Percentiles rank a stretch among this genome's conserved stretches.
These are phyloP conservation scores for Mesorhabditis spiculigera DNA, from an alignment of 2,888 invertebrate genomes.

Conservation along the genomic window DNA sequence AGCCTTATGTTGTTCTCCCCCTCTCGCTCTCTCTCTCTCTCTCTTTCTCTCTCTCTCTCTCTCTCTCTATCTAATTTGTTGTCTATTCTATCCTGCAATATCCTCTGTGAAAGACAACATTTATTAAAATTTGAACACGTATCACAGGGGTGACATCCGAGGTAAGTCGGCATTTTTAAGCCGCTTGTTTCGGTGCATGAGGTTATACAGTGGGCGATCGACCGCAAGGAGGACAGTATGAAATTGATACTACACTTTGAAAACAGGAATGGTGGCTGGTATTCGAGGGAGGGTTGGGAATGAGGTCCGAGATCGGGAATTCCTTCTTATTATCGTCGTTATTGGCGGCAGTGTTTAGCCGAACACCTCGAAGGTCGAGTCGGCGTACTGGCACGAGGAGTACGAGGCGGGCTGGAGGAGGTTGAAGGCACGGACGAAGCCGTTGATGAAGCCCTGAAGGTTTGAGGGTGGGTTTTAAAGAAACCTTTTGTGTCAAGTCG, in stretches of 20 bases:
- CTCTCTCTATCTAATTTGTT: too few relatives aligned
- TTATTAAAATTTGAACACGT: background rate
- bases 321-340: background rate
- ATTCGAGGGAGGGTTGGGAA: slow-evolving; percentile 2
- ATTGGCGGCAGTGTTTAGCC: slow-evolving; percentile 31
- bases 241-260: too few relatives aligned
- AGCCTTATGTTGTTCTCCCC: too few relatives aligned
- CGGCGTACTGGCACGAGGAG: slow-evolving; percentile 57
- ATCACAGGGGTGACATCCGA: background rate
- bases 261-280: slow-evolving; percentile 9
- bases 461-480: slow-evolving; percentile 15
- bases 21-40: too few relatives aligned
- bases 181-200: background rate
- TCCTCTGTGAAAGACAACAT: too few relatives aligned
- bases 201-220: slow-evolving; percentile 4
- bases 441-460: slow-evolving; percentile 58
- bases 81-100: too few relatives aligned
- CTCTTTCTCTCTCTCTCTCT: too few relatives aligned
- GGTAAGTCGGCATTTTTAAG: background rate
- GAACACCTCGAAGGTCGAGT: slow-evolving; percentile 58
- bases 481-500: background rate
- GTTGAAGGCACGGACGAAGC: slow-evolving; percentile 59
- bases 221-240: background rate
- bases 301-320: slow-evolving; percentile 5
- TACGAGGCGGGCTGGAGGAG: slow-evolving; percentile 57